Base-by-base conservation (phyloP, 2,888 invertebrate species). In the Eutolmus rufibarbis region DNA sequence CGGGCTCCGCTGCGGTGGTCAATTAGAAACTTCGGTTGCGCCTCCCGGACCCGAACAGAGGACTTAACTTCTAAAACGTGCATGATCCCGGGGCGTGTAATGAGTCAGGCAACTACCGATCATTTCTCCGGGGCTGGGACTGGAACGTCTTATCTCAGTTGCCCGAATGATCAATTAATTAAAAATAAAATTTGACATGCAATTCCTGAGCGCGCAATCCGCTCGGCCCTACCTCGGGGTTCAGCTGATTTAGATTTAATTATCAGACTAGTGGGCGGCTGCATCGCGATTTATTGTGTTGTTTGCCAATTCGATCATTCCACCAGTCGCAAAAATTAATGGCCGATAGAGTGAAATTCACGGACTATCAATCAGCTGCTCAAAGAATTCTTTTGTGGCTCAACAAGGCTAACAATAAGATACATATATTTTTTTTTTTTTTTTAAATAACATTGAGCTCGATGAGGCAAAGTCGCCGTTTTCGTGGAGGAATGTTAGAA, bases 161-260 rank as follows among this genome's bases (percentile, higher is more conserved):
- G 4, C 31, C 37, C 46, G 76, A 86, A 14, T 86, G 57, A 78
- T 86, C 78, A 86, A 86, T 79, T 86, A 86, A 86, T 79, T 86
- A 86, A 86, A 86, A 86, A 66, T 37, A 2, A 57, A 79, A 57
- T 86, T 43, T 78, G 37, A 66, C 86, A 86, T 86, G 78, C 86
- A 78, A 86, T 86, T 78, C 31, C 37, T n/a, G 40, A 78, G 19
- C n/a, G 76, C 19, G 23, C 86, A 57, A 77, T 43, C 57, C 37
- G n/a, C 23, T n/a, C 37, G 7, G n/a, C 51, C 8, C n/a, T 40
- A 14, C 66, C 40, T 74, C 66, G 16, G 14, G 19, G 0, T 16
- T 43, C n/a, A 23, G 28, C 31, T 85, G 28, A 46, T 74, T 74
- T 85, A 46, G 28, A 46, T 74, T 74, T 85, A 46, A 82, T 82